Evolutionary conservation across 2,888 invertebrate genomes (phyloP).

Genomic region (Apomyelois bistriatella): DNA sequence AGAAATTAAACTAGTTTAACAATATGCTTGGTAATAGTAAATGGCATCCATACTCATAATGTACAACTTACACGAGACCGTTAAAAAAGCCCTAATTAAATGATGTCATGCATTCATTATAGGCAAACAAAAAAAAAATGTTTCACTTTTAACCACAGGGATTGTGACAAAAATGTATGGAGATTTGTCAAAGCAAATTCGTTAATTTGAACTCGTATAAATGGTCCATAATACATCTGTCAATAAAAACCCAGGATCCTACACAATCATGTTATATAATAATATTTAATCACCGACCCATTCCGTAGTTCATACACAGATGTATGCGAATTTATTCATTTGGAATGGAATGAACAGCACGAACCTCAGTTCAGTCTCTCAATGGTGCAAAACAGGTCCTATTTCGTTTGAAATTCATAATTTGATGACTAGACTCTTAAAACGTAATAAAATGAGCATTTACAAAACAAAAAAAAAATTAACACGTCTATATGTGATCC

Average conservation of each 20-base stretch:
- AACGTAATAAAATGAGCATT: constrained; percentile 77
- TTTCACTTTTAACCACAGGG: no score
- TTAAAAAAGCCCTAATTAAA: no score
- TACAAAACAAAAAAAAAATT: constrained; percentile 52
- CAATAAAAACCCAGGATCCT: neutral
- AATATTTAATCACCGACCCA: constrained; percentile 29
- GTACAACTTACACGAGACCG: constrained; percentile 22
- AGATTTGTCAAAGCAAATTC: neutral
- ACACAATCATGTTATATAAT: constrained; percentile 15
- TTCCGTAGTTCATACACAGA: constrained; percentile 31
- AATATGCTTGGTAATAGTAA: constrained; percentile 38
- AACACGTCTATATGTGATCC: constrained; percentile 38
- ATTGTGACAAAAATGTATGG: neutral
- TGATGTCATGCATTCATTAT: constrained; percentile 4
- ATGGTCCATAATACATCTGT: neutral
- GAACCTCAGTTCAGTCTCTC: constrained; percentile 25
- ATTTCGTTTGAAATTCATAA: constrained; percentile 64
- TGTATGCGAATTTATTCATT: constrained; percentile 27
- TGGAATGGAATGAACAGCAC: constrained; percentile 29
- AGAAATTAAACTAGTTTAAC: constrained; percentile 47
- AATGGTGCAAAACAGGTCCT: constrained; percentile 41
- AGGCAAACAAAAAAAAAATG: no score
- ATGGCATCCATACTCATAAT: constrained; percentile 13
- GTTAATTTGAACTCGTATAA: constrained; percentile 6
- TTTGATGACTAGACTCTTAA: constrained; percentile 78